Evolutionary conservation across 2,113 vertebrate genomes (phyloP).

Genomic region (Opisthocomus hoazin): DNA sequence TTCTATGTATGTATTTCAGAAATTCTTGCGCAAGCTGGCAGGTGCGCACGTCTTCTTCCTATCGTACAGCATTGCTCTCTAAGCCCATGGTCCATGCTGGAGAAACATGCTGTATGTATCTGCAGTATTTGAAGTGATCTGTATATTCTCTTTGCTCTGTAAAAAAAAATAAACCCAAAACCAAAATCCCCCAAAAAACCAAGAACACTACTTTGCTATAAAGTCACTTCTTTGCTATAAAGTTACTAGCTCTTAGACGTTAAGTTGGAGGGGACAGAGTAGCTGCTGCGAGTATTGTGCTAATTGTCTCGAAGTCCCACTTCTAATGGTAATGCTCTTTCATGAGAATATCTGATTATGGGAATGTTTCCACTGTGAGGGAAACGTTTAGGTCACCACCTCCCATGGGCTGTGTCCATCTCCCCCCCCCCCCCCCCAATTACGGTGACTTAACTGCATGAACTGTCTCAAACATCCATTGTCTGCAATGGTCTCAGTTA

Average conservation of each 20-base stretch:
- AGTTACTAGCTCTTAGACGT: neutral
- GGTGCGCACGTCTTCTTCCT: neutral
- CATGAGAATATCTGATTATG: neutral
- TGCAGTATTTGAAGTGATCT: neutral
- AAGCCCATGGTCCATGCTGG: neutral
- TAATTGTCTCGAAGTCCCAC: neutral
- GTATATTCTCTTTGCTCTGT: neutral
- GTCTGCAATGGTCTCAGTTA: neutral
- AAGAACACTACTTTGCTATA: neutral
- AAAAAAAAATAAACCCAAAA: neutral
- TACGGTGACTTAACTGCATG: neutral
- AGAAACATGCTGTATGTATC: neutral
- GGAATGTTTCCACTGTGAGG: neutral
- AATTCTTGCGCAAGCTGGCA: neutral
- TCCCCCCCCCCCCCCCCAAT: rapidly evolving
- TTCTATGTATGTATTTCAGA: neutral
- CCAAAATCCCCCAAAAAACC: neutral
- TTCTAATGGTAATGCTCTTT: neutral
- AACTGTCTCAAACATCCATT: neutral
- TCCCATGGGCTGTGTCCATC: neutral
- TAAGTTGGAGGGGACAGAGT: neutral
- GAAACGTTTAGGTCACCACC: neutral
- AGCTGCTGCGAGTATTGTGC: neutral
- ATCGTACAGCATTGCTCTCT: neutral
- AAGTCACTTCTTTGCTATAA: neutral